phyloP scores from a whole-genome alignment of 2,113 vertebrate genomes.

The Rhombomys opimus region DNA sequence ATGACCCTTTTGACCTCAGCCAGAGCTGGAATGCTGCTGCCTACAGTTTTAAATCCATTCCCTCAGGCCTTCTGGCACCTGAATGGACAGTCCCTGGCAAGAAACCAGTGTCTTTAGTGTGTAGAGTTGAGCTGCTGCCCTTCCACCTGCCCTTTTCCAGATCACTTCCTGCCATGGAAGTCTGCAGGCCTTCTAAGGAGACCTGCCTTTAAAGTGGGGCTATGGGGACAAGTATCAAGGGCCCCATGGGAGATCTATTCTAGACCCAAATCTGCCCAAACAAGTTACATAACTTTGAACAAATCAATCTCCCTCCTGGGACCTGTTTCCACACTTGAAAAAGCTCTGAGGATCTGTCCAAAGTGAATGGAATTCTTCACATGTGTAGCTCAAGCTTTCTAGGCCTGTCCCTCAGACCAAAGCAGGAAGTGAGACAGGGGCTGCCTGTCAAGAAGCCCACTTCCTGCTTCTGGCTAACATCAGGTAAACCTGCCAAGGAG shows the following conservation, averaged over 20 bases:
- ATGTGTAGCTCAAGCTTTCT: background rate
- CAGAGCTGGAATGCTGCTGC: background rate
- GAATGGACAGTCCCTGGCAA: background rate
- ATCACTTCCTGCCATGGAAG: background rate
- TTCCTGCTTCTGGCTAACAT: conserved; percentile 46
- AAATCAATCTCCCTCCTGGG: conserved; percentile 6
- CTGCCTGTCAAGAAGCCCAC: conserved; percentile 27
- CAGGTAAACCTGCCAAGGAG: background rate
- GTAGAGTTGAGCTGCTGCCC: background rate
- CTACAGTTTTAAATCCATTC: background rate
- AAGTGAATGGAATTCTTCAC: background rate
- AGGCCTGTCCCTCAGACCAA: background rate
- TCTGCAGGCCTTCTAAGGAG: background rate
- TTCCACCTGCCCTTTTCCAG: conserved; percentile 3
- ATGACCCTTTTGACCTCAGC: background rate
- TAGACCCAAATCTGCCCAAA: conserved; percentile 15
- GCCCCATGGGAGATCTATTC: background rate
- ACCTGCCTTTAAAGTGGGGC: background rate
- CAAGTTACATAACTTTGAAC: conserved; percentile 24
- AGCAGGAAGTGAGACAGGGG: conserved; percentile 41
- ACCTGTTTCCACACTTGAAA: background rate
- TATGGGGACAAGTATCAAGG: background rate
- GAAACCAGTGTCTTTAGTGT: background rate
- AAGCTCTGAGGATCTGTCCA: background rate
- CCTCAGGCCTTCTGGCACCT: background rate